Conservation (phyloP, 2,888 invertebrate genomes). For the Polydrusus pterygomalis region DNA sequence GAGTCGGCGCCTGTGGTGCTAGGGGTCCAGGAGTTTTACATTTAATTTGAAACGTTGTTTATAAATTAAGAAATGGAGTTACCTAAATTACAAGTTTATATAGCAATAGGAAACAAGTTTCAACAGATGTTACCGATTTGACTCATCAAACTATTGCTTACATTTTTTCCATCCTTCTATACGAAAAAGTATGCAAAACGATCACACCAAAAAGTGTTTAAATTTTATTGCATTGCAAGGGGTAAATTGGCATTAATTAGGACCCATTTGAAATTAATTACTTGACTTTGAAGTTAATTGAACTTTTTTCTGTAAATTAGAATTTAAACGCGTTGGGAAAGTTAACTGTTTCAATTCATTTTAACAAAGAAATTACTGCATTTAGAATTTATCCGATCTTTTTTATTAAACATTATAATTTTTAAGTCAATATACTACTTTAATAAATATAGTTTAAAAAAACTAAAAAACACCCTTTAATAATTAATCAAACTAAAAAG, state of each 20-base stretch:
- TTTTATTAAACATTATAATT: background rate
- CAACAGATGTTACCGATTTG: no score
- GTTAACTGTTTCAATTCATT: background rate
- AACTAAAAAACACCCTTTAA: no score
- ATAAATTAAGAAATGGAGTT: no score
- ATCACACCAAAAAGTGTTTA: background rate
- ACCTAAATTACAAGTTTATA: no score
- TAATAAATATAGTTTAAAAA: no score
- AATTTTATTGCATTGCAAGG: constrained; percentile 5
- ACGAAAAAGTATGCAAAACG: background rate
- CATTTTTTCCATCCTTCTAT: background rate
- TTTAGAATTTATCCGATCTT: background rate
- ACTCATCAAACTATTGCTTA: background rate
- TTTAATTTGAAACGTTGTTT: no score
- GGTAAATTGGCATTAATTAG: constrained; percentile 13
- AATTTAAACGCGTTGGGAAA: background rate
- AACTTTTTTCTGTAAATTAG: constrained; percentile 11
- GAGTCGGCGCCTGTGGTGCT: no score
- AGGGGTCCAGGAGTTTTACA: no score
- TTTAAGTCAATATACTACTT: background rate
- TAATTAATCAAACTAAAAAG: no score
- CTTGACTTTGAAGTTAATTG: background rate
- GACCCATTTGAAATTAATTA: constrained; percentile 13
- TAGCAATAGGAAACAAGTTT: no score
- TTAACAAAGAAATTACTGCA: background rate